Evolutionary conservation across 1,140 invertebrate genomes (phyloP), one percentile per base, ranked within the genome.

Genomic region (Meloidogyne hapla): DNA sequence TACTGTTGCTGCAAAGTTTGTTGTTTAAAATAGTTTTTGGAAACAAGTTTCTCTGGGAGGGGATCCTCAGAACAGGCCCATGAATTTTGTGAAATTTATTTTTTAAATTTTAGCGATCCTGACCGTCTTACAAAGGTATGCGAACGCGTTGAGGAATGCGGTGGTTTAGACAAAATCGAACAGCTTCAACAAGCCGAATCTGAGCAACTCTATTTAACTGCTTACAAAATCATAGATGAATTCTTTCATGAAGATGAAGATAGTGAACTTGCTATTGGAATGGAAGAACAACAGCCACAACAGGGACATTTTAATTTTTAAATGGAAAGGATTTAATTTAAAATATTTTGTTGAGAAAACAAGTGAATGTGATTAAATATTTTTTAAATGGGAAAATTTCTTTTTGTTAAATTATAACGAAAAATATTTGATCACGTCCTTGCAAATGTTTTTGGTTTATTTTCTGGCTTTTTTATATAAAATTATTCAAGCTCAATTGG

Each of bases 181-280:
- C 23, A 63, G 3, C 45, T 75, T 26, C 71, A 76, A 64, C 40
- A 77, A 38, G 73, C 76, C 23, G 61, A 64, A 25, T 61, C 64
- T 42, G 67, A 78, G 26, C n/a, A 73, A 8, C 74, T 80, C 26
- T 79, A 80, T 38, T 42, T 62, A 23, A n/a, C 45, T 1, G 74
- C 70, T 25, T 80, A 33, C 26, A 78, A 80, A 63, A 74, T 80
- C n/a, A 68, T 80, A 6, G 45, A 75, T 1, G 77, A 72, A 33
- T 80, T 75, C 61, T 80, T 80, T 65, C 23, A 26, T 42, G 69
- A 77, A 0, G 74, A 76, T 2, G 71, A 45, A 6, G 72, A 75
- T 23, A 78, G 74, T 18, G 77, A 56, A 1, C 28, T 70, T 45
- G 48, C n/a, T n/a, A n/a, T 56, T 56, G 69, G 61, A 28, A 70